Percentiles rank a stretch among this genome's conserved stretches.
Evolutionary conservation across 1,140 invertebrate genomes (phyloP).

Genomic region (Adoxophyes honmai): DNA sequence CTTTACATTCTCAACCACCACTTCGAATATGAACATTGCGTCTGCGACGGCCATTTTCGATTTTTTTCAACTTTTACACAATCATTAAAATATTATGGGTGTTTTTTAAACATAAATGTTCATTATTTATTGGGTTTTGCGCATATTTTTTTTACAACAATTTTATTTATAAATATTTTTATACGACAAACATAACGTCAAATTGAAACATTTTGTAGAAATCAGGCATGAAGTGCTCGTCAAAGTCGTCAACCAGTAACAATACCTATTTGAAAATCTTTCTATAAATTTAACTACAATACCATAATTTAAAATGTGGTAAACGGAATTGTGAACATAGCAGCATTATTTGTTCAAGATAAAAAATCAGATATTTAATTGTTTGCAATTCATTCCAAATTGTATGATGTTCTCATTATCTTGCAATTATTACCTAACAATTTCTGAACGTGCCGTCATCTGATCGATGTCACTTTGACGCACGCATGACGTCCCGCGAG

Average conservation of each 20-base stretch:
- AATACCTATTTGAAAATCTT: too few relatives aligned
- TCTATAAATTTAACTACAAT: too few relatives aligned
- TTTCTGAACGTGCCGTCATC: constrained; percentile 1
- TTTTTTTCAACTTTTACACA: constrained; percentile 28
- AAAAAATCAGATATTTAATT: too few relatives aligned
- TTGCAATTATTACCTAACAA: not conserved
- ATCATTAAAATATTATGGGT: not conserved
- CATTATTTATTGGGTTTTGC: not conserved
- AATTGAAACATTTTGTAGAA: not conserved
- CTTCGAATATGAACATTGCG: constrained; percentile 67
- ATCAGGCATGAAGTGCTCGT: too few relatives aligned
- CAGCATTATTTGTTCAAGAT: too few relatives aligned
- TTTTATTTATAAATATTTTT: constrained; percentile 3
- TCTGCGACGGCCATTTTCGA: constrained; percentile 52
- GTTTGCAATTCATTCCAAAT: too few relatives aligned
- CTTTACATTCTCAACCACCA: constrained; percentile 60
- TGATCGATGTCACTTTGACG: constrained; percentile 8
- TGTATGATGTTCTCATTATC: too few relatives aligned
- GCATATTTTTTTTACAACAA: not conserved
- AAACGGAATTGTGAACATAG: too few relatives aligned
- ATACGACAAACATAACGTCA: not conserved
- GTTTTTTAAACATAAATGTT: not conserved
- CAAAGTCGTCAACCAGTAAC: too few relatives aligned
- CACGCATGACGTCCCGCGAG: not conserved
- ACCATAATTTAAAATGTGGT: too few relatives aligned